Evolutionary conservation across 2,888 invertebrate species (phyloP).

Genomic region (Petrolisthes cinctipes): DNA sequence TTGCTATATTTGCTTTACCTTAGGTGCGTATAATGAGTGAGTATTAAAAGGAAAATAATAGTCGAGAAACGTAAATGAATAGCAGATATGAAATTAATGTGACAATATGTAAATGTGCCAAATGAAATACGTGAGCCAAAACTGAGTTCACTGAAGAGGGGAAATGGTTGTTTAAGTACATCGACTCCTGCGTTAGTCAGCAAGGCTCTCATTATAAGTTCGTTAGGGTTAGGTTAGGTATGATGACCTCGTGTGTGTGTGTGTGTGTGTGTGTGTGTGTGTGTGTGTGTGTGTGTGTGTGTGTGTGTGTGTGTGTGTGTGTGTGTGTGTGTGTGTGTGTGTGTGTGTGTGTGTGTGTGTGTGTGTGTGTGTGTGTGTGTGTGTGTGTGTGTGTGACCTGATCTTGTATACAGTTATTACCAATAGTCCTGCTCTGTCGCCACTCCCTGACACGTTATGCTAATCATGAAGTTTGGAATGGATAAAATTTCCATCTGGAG

Average conservation of each 20-base stretch:
- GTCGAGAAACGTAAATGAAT: too few relatives aligned
- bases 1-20: too few relatives aligned
- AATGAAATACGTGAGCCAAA: too few relatives aligned
- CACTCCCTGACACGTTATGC: background rate
- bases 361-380: background rate
- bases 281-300: slow-evolving; percentile 11
- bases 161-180: too few relatives aligned
- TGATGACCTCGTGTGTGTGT: background rate
- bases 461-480: background rate
- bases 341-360: slow-evolving; percentile 26
- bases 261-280: background rate
- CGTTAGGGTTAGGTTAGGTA: background rate
- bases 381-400: background rate
- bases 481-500: too few relatives aligned
- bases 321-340: slow-evolving; percentile 22
- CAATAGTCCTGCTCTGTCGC: background rate
- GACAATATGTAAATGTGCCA: too few relatives aligned
- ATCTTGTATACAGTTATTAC: background rate
- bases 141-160: too few relatives aligned
- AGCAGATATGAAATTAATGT: too few relatives aligned
- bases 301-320: background rate
- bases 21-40: too few relatives aligned
- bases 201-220: too few relatives aligned
- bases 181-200: too few relatives aligned
- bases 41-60: too few relatives aligned